Evolutionary conservation across 2,113 vertebrate genomes (phyloP).

Genomic region (Pholis gunnellus): DNA sequence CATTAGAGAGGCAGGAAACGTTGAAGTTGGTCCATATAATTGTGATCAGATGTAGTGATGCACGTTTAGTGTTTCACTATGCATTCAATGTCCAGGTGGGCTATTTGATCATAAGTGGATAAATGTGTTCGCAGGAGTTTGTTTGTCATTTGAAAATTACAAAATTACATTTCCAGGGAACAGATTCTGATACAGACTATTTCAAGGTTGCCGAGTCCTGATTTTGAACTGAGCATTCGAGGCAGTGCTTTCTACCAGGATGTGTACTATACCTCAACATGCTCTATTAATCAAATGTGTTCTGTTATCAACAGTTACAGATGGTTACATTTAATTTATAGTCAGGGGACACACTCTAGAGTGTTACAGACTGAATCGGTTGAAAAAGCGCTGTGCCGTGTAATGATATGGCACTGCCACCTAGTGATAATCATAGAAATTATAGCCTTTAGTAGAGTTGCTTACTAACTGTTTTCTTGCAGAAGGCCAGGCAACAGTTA

Average conservation of each 20-base stretch:
- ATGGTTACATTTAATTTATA: neutral
- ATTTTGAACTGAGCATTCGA: neutral
- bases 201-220: neutral
- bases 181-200: conserved; percentile 17
- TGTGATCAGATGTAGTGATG: conserved; percentile 2
- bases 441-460: neutral
- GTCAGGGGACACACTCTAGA: neutral
- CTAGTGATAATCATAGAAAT: conserved; percentile 36
- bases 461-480: neutral
- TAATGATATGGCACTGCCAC: conserved; percentile 49
- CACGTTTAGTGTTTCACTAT: neutral
- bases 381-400: neutral
- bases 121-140: neutral
- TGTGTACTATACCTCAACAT: neutral
- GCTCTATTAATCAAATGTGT: neutral
- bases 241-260: neutral
- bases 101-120: conserved; percentile 25
- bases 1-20: conserved; percentile 22
- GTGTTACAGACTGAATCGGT: neutral
- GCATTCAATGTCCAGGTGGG: neutral
- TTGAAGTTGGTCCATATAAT: neutral
- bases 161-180: conserved; percentile 24
- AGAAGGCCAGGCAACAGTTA: neutral
- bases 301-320: neutral
- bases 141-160: conserved; percentile 7